Conservation (phyloP, 2,113 vertebrate genomes). For the Andinoacara biseriatus region DNA sequence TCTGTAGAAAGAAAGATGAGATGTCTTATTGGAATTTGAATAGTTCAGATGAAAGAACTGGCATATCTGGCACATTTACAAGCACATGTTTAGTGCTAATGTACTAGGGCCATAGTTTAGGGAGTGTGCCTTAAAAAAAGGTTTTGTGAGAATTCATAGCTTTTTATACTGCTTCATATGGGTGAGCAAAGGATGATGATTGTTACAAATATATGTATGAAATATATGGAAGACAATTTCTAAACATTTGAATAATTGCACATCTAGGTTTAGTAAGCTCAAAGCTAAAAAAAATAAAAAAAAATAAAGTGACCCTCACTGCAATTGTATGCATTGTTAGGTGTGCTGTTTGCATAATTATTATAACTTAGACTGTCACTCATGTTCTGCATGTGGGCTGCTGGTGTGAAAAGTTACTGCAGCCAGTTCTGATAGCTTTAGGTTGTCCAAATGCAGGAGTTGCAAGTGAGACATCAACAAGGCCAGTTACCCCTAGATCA, state of each 20-base stretch:
- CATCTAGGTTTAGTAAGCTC: background rate
- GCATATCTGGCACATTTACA: background rate
- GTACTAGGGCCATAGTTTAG: background rate
- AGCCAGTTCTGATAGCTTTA: too few species aligned
- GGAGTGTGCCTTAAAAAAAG: background rate
- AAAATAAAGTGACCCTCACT: too few species aligned
- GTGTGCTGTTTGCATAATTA: too few species aligned
- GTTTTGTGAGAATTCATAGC: background rate
- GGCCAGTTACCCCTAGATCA: background rate
- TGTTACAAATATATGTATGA: background rate
- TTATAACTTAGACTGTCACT: too few species aligned
- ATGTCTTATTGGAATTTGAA: background rate
- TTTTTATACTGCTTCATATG: background rate
- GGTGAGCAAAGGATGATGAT: background rate
- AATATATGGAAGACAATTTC: background rate
- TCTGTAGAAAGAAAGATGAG: constrained; percentile 64
- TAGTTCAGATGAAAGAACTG: background rate
- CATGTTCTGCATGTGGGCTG: too few species aligned
- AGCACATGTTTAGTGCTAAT: background rate
- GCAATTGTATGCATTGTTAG: too few species aligned
- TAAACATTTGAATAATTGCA: background rate
- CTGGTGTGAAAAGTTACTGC: too few species aligned
- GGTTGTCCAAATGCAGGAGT: background rate
- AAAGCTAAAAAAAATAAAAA: too few species aligned
- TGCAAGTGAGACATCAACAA: background rate